phyloP scores from a whole-genome alignment of 2,113 vertebrate genomes.

The Pycnonotus jocosus region DNA sequence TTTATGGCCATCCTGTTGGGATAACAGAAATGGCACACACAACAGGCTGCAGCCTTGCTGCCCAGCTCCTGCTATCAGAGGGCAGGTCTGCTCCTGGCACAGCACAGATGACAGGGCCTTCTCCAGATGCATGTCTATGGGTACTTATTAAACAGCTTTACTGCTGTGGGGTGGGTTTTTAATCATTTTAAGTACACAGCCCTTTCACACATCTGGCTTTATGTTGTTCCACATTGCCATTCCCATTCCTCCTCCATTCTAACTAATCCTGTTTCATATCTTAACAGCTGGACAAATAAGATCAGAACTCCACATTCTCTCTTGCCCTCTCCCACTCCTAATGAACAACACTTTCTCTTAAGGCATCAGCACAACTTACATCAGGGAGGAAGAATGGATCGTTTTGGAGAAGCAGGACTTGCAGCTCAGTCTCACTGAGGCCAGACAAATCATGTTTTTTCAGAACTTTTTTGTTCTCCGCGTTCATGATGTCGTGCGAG shows the following conservation, averaged over 20 bases:
- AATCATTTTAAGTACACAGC: neutral
- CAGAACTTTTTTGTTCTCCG: constrained; percentile 63
- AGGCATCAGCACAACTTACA: constrained; percentile 58
- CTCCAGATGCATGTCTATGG: neutral
- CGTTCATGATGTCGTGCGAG: constrained; percentile 58
- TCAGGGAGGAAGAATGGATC: constrained; percentile 75
- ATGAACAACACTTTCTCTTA: neutral
- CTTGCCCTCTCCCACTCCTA: neutral
- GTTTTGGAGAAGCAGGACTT: constrained; percentile 73
- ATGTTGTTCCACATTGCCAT: neutral
- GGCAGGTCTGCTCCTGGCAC: neutral
- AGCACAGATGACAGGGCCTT: neutral
- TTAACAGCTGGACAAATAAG: neutral
- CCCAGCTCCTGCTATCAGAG: neutral
- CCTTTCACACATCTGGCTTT: neutral
- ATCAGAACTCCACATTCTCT: neutral
- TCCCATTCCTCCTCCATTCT: neutral
- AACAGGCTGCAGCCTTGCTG: neutral
- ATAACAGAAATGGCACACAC: neutral
- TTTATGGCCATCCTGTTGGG: neutral
- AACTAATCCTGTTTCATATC: neutral
- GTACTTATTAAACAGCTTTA: neutral
- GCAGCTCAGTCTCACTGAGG: constrained; percentile 70
- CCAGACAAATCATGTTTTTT: constrained; percentile 62
- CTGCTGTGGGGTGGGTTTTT: neutral